Base-by-base conservation (phyloP, 2,888 invertebrate genomes). In the Atherix ibis region DNA sequence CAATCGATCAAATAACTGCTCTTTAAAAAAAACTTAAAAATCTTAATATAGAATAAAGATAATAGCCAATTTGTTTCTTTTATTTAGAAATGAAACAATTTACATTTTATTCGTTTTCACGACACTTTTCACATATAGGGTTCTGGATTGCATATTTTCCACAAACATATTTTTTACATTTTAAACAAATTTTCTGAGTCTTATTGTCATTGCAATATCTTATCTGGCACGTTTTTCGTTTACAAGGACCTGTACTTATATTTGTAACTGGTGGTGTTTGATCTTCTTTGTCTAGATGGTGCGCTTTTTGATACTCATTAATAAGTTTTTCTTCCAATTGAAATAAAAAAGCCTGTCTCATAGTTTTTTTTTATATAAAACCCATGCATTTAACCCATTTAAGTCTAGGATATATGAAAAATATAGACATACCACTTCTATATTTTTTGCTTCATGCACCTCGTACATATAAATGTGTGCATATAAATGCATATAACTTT, bases 31-130 rank as follows among this genome's bases (percentile, higher is more conserved):
- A 19, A 19, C 5, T 19, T 19, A 19, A 19, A 19, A 6, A 6
- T 19, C 26, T 35, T 35, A 35, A 25, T 31, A 31, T 35, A 35
- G n/a, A 38, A 32, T 33, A 38, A 38, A 38, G 22, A 30, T 28
- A 32, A 32, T 28, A 13, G 24, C 32, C 32, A 19, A 17, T 32
- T 36, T 15, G n/a, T 5, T 3, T 27, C 27, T 36, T 32, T 25
- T 36, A 32, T 36, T 36, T 28, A 36, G 26, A 14, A 25, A 36
- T 36, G n/a, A 36, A 32, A 24, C 32, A 28, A 31, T 32, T 36
- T 36, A 22, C 17, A 32, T 25, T n/a, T 19, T 9, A 19, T 19
- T 6, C 5, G n/a, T n/a, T n/a, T 19, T 19, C 19, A 19, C 9
- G 5, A 9, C 19, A 19, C 9, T 27, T 27, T 27, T 27, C n/a